Base-by-base conservation (phyloP, 2,797 vertebrate genomes). In the Falco novaeseelandiae region DNA sequence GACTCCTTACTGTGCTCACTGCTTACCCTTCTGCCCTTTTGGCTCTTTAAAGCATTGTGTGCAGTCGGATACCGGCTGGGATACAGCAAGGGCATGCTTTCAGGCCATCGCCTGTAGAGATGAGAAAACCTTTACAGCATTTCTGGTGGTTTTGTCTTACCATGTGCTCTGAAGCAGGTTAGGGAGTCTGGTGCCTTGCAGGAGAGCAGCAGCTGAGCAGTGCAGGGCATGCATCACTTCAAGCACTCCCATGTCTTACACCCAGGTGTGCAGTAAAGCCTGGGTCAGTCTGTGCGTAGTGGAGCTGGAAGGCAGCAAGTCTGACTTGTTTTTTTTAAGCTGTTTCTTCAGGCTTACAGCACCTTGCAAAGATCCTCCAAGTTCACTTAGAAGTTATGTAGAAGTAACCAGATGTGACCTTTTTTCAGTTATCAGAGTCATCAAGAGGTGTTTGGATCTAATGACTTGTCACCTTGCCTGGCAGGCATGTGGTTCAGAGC, bases 161-260 rank as follows among this genome's bases (percentile, higher is more conserved):
- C 1, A 2, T 7, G 32, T 34, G 40, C 36, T 58, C 49, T 13
- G 66, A 30, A 34, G 61, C 42, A 63, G 61, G 15, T 21, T 3
- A 1, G 70, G 22, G 22, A 30, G 29, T 6, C 14, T 32, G 48
- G 48, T 40, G 52, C 40, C 51, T 34, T 19, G 84, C n/a, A 20
- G 10, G 30, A 85, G 78, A 57, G 25, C 40, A 25, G 40, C 26
- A 42, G 57, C 48, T 21, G 57, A 80, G 87, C 57, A 23, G 27
- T 1, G 10, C 1, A 2, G 51, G 57, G 14, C 0, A 3, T 4
- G 27, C 11, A 8, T 36, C 8, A 0, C 49, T 22, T 11, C 1
- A 6, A 40, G 49, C 42, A 1, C 42, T 27, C 25, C 67, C 0
- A 0, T 21, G 8, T 6, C 49, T 42, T 27, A 10, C 57, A 38